Base-by-base conservation (phyloP, 2,113 vertebrate genomes). In the Corydoras maculifer region DNA sequence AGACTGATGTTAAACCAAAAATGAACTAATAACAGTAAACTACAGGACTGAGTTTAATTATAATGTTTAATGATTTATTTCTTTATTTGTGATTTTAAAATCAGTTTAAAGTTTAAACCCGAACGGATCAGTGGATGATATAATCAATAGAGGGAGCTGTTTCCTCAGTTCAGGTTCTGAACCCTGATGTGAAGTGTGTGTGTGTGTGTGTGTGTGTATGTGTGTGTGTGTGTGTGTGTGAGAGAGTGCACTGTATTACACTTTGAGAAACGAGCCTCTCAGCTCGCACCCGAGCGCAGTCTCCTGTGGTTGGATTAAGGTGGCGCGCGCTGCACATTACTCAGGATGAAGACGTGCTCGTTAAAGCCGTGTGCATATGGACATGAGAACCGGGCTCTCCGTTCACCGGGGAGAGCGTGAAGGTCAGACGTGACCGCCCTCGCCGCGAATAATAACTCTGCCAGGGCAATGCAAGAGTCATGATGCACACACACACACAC, bases 111-210 rank as follows among this genome's bases (percentile, higher is more conserved):
- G 18, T 25, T 25, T 25, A 25, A 25, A 25, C 18, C 18, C 18
- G 18, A 25, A 25, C 29, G 1, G 7, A 55, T 29, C n/a, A 12
- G 15, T 55, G 65, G 54, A 4, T 68, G 53, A 30, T 57, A 60
- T 48, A 69, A 48, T 85, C 87, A 87, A 83, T 75, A 88, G 86
- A 76, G 87, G 82, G 82, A 81, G 82, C 84, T 87, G 79, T 89
- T 83, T 74, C 77, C 84, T 82, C 80, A 84, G 75, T 72, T 75
- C 75, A 75, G 15, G 51, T 62, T 53, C 53, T 25, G 18, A 25
- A 25, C 18, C 18, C 18, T 25, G 18, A 25, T 25, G 18, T 25
- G 18, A 25, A 25, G 69, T 73, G 49, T 78, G 43, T 62, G 64
- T 35, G 49, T 72, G 31, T 62, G 62, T 35, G 35, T 43, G 35